Conservation (phyloP, 1,140 invertebrate genomes). For the Aphidius gifuensis region DNA sequence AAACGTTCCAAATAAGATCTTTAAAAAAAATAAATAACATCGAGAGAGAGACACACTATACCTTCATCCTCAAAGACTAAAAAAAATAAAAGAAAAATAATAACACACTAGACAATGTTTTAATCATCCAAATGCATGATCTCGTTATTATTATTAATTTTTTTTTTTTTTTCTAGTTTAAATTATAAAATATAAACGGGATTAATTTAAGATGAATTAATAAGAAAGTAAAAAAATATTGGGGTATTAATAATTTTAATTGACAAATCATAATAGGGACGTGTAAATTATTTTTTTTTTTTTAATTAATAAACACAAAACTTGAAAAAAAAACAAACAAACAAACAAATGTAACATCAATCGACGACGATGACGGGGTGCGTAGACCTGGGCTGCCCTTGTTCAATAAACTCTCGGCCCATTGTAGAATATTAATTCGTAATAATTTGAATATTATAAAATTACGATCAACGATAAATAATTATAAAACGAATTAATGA, state of each 20-base stretch:
- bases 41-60: conserved; percentile 9
- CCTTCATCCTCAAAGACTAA: conserved; percentile 6
- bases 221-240: background rate
- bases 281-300: conserved; percentile 36
- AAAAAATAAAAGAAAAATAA: background rate
- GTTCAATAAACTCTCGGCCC: conserved; percentile 52
- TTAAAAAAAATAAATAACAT: conserved; percentile 24
- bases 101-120: too few species aligned
- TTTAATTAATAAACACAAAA: conserved; percentile 12
- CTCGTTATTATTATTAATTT: too few species aligned
- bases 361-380: conserved; percentile 53
- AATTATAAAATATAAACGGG: background rate
- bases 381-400: conserved; percentile 56
- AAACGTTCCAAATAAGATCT: conserved; percentile 17
- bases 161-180: background rate
- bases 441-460: conserved; percentile 35
- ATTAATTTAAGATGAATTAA: conserved; percentile 8
- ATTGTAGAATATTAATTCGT: conserved; percentile 54
- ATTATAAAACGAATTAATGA: conserved; percentile 4
- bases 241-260: too few species aligned
- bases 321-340: conserved; percentile 14
- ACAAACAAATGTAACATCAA: conserved; percentile 22
- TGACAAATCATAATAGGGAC: conserved; percentile 40
- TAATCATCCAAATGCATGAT: too few species aligned
- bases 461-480: conserved; percentile 35